These are phyloP conservation scores for Bujurquina vittata DNA, from an alignment of 2,113 vertebrate genomes.

Conservation along the genomic window DNA sequence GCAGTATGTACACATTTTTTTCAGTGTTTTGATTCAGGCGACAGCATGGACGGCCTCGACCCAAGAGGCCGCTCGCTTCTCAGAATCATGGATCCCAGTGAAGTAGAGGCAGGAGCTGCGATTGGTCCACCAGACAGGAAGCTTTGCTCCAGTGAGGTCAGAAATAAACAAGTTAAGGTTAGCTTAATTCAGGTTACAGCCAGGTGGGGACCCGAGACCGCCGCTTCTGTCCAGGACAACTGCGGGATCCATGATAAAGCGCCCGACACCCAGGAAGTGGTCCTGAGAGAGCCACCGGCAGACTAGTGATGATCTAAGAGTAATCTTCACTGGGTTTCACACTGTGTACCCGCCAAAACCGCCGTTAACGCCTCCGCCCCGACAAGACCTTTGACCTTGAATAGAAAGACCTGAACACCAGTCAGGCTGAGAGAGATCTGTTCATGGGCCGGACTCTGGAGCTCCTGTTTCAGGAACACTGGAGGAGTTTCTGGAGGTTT, in stretches of 20 bases:
- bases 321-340: conserved; percentile 54
- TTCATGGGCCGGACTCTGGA: no score
- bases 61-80: conserved; percentile 17
- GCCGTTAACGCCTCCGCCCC: neutral
- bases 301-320: conserved; percentile 50
- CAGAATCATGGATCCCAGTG: conserved; percentile 22
- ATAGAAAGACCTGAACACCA: neutral
- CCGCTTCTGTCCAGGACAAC: neutral
- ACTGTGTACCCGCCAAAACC: neutral
- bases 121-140: neutral
- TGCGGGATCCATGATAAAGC: conserved; percentile 4
- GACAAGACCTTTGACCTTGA: conserved; percentile 3
- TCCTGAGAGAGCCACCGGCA: conserved; percentile 67
- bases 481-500: neutral
- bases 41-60: conserved; percentile 46
- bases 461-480: neutral
- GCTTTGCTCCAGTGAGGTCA: neutral
- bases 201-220: neutral
- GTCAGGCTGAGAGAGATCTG: no score
- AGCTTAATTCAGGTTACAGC: neutral
- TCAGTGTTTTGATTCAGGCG: conserved; percentile 49
- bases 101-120: neutral
- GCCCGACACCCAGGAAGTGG: conserved; percentile 64
- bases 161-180: neutral
- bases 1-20: conserved; percentile 60